phyloP scores from a whole-genome alignment of 1,140 invertebrate species.

The Pseudobourletiella spinata region DNA sequence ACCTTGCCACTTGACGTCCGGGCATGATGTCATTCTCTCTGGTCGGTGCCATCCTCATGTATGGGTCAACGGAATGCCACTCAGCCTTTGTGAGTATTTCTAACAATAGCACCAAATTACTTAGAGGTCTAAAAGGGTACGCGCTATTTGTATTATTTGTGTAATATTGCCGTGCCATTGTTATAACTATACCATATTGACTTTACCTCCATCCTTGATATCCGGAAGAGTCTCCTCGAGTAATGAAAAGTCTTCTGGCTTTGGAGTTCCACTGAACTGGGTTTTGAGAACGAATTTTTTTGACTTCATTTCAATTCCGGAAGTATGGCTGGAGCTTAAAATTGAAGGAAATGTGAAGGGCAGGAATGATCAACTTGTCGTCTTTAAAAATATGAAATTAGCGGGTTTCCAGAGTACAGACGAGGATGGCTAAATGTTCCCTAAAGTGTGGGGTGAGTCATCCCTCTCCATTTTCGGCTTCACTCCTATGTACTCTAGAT shows the following conservation, averaged over 20 bases:
- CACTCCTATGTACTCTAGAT: too few species aligned
- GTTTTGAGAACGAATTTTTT: constrained; percentile 17
- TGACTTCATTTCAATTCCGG: constrained; percentile 1
- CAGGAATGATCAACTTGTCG: too few species aligned
- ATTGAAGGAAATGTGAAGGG: too few species aligned
- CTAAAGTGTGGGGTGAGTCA: too few species aligned
- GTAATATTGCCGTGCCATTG: not conserved
- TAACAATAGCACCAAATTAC: not conserved
- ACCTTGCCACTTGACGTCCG: constrained; percentile 12
- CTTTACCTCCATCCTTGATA: constrained; percentile 13
- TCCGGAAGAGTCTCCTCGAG: constrained; percentile 14
- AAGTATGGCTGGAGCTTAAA: too few species aligned
- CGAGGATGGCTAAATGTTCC: too few species aligned
- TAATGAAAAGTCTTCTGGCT: constrained; percentile 23
- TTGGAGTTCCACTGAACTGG: constrained; percentile 18
- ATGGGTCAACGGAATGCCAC: constrained; percentile 58
- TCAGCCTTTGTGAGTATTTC: not conserved
- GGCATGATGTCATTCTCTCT: constrained; percentile 7
- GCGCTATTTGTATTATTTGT: not conserved
- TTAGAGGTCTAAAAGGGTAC: not conserved
- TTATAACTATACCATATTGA: too few species aligned
- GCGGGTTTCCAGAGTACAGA: too few species aligned
- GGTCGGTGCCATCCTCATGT: constrained; percentile 49
- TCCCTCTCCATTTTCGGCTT: too few species aligned
- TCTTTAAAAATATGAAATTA: too few species aligned